Percentiles rank a stretch among this genome's conserved stretches.
Evolutionary conservation across 2,797 vertebrate species (phyloP).

Genomic region (Babyrousa celebensis): DNA sequence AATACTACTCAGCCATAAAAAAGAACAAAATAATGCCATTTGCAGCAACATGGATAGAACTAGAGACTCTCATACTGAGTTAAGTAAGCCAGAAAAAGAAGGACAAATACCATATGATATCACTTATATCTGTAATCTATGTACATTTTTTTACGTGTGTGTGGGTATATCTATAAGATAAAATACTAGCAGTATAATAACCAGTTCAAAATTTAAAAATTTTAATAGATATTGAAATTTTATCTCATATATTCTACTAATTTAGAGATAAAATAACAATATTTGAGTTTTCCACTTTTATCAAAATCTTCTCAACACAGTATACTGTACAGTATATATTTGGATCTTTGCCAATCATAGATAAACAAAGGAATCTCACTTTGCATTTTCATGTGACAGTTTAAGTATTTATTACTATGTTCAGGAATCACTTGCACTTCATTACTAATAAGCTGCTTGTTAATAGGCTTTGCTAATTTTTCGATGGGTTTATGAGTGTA

Average conservation of each 20-base stretch:
- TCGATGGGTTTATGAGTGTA: background rate
- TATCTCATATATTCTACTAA: background rate
- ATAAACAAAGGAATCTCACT: background rate
- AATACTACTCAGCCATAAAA: too few relatives aligned
- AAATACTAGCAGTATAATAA: background rate
- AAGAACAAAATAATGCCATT: too few relatives aligned
- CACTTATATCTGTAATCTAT: too few relatives aligned
- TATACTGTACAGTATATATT: background rate
- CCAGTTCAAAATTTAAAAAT: constrained; percentile 9
- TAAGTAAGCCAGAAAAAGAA: too few relatives aligned
- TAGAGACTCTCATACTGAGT: too few relatives aligned
- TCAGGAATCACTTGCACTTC: background rate
- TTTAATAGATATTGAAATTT: background rate
- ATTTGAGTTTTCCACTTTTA: background rate
- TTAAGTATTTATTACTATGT: background rate
- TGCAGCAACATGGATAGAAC: too few relatives aligned
- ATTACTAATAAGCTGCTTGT: background rate
- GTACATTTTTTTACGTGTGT: background rate
- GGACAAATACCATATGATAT: too few relatives aligned
- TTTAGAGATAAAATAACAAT: background rate
- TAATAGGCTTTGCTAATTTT: background rate
- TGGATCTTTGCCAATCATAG: background rate
- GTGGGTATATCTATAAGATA: background rate
- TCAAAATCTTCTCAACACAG: background rate
- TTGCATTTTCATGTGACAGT: background rate